These are phyloP conservation scores for Nomada goodeniana DNA, from an alignment of 2,888 invertebrate species.

Conservation along the genomic window DNA sequence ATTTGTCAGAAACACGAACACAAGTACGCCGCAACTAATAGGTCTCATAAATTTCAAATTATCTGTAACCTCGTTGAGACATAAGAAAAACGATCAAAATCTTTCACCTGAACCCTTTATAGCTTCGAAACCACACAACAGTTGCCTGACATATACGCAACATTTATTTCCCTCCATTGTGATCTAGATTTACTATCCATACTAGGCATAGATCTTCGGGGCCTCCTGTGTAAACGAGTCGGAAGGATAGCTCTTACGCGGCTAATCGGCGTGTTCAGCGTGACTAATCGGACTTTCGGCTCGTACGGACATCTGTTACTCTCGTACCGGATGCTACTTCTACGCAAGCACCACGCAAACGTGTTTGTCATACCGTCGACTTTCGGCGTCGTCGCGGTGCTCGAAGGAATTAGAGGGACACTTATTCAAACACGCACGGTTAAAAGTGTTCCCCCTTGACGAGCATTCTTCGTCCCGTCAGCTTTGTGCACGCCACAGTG, in stretches of 20 bases:
- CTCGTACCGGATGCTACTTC: constrained; percentile 49
- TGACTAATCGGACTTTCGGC: constrained; percentile 60
- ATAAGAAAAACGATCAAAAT: no score
- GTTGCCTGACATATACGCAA: neutral
- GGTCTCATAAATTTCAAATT: no score
- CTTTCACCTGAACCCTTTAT: no score
- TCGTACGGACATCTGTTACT: constrained; percentile 63
- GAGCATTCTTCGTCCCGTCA: constrained; percentile 46
- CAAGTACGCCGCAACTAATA: no score
- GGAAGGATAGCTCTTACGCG: constrained; percentile 35
- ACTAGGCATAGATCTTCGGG: neutral
- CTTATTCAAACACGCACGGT: constrained; percentile 71
- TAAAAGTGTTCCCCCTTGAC: constrained; percentile 60
- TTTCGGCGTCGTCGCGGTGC: constrained; percentile 65
- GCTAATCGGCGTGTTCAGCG: constrained; percentile 53
- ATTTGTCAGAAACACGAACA: no score
- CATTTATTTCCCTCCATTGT: neutral
- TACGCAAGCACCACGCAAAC: constrained; percentile 57
- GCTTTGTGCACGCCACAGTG: constrained; percentile 53
- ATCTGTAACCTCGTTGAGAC: no score
- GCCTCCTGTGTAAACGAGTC: constrained; percentile 18
- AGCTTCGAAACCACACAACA: no score
- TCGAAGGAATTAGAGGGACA: constrained; percentile 71
- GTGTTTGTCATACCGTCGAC: constrained; percentile 71
- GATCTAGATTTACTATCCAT: neutral